phyloP scores from a whole-genome alignment of 2,888 invertebrate species.

The Bursaphelenchus okinawaensis region DNA sequence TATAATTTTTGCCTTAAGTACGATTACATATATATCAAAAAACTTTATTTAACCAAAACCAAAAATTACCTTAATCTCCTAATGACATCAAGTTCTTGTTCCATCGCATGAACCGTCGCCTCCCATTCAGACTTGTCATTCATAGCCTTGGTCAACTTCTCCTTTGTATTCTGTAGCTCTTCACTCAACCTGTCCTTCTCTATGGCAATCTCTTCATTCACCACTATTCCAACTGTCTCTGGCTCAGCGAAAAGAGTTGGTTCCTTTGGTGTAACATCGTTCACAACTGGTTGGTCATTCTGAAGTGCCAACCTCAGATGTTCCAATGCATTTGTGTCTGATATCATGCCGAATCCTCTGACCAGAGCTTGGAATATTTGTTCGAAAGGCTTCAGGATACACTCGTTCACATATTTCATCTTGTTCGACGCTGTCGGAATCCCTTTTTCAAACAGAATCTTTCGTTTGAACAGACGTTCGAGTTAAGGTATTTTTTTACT shows the following conservation, averaged over 20 bases:
- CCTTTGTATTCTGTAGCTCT: not conserved
- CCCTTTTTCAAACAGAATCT: slow-evolving; percentile 21
- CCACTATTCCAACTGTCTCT: too few relatives aligned
- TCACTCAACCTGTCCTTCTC: not conserved
- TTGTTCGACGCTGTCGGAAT: slow-evolving; percentile 60
- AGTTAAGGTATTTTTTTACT: too few relatives aligned
- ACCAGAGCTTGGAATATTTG: slow-evolving; percentile 3
- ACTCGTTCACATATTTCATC: slow-evolving; percentile 61
- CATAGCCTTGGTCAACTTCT: not conserved
- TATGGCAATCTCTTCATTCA: not conserved
- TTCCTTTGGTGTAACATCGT: not conserved
- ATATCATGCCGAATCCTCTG: slow-evolving; percentile 11
- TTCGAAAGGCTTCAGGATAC: slow-evolving; percentile 47
- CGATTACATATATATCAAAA: too few relatives aligned
- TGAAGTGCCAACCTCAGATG: not conserved
- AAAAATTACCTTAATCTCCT: slow-evolving; percentile 5
- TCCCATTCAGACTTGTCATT: slow-evolving; percentile 8
- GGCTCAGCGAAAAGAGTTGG: not conserved
- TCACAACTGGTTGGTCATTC: not conserved
- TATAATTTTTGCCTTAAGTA: too few relatives aligned
- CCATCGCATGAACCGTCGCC: not conserved
- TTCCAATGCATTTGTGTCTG: slow-evolving; percentile 6
- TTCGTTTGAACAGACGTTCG: slow-evolving; percentile 11
- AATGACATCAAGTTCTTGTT: slow-evolving; percentile 8
- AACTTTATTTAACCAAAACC: too few relatives aligned